Base-by-base conservation (phyloP, 2,888 invertebrate genomes). In the Thera britannica region DNA sequence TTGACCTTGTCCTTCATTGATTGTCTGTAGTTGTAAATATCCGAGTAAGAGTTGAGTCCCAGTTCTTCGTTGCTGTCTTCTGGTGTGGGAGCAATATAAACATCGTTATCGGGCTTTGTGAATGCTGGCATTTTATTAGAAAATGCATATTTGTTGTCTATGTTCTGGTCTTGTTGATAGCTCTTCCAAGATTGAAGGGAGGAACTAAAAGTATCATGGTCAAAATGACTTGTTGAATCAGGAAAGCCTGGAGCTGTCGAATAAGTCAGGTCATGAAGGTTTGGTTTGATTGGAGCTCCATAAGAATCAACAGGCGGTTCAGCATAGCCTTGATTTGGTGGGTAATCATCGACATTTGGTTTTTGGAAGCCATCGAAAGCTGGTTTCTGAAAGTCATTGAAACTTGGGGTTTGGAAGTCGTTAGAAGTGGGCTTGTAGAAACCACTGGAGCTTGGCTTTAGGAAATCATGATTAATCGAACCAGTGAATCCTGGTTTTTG, bases 241-340 rank as follows among this genome's bases (percentile, higher is more conserved):
- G 72, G 65, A 58, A 72, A 80, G 35, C 71, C 73, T 11, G 77
- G 75, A 5, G 77, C 71, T 3, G 79, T 75, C n/a, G 83, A 73
- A 34, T 78, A 80, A 0, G 73, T 68, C 51, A 75, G 41, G 3
- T 82, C 83, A 9, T 76, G 74, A 4, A 76, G 58, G 8, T 72
- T 76, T 4, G 75, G 44, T 68, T 81, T 82, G 7, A 86, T 70
- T 0, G 88, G 87, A 11, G 79, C 79, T 7, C 89, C 88, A 23
- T 90, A 90, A 1, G 89, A 88, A 65, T 91, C 87, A 0, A 84
- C 78, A 1, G 88, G 87, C 2, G 87, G 87, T 62, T 90, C 89
- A 0, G 76, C 85, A 44, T 86, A 83, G 36, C 71, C 76, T 11
- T 75, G 73, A 59, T 81, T 81, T 34, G 74, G 66, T 34, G 58